These are phyloP conservation scores for Pteropus rufus DNA, from an alignment of 2,797 vertebrate species.

Conservation along the genomic window DNA sequence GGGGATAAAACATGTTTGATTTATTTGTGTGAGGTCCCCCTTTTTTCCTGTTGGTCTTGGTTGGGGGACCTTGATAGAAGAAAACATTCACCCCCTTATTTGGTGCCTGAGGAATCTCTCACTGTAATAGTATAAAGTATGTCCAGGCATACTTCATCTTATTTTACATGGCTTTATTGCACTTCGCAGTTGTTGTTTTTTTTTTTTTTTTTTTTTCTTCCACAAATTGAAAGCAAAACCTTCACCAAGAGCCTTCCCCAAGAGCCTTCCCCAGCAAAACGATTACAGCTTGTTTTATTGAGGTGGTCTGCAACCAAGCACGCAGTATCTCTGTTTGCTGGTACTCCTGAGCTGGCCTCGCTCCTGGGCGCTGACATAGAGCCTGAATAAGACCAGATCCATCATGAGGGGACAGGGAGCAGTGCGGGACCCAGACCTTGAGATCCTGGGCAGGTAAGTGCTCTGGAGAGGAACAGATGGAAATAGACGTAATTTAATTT, in stretches of 20 bases:
- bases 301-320: not conserved
- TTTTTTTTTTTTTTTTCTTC: not conserved
- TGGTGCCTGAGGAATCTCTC: not conserved
- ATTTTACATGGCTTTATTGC: not conserved
- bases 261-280: not conserved
- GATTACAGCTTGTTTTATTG: not conserved
- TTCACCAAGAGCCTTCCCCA: not conserved
- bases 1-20: not conserved
- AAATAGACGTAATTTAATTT: not conserved
- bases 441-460: not conserved
- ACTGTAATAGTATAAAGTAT: not conserved
- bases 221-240: not conserved
- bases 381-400: not conserved
- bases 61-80: not conserved
- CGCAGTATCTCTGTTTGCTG: not conserved
- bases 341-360: not conserved
- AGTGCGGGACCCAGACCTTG: not conserved
- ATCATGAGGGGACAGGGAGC: rapidly evolving
- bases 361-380: not conserved
- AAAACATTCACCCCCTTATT: not conserved
- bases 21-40: not conserved
- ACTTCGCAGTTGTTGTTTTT: not conserved
- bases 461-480: not conserved
- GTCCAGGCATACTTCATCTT: not conserved
- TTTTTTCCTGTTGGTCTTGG: not conserved